Percentiles rank a stretch among this genome's conserved stretches.
phyloP scores from a whole-genome alignment of 2,888 invertebrate genomes.

The Lymantria dispar region DNA sequence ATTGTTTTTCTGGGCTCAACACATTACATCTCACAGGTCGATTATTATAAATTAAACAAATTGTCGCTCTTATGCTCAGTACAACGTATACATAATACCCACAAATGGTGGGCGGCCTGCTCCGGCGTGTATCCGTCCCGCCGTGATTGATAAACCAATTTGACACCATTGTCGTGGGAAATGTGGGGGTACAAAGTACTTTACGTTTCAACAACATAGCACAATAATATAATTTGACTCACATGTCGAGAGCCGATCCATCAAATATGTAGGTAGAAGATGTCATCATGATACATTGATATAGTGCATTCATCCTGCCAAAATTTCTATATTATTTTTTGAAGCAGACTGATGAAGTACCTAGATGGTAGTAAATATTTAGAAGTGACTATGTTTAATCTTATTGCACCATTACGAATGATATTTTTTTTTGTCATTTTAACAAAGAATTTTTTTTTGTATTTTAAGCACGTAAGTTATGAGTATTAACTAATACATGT shows the following conservation, averaged over 20 bases:
- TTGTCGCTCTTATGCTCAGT: constrained; percentile 39
- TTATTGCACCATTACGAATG: no score
- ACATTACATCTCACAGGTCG: constrained; percentile 43
- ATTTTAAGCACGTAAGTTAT: no score
- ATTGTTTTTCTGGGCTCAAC: constrained; percentile 34
- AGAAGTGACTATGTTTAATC: no score
- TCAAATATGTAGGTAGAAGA: constrained; percentile 5
- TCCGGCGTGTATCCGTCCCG: constrained; percentile 64
- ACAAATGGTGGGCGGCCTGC: constrained; percentile 47
- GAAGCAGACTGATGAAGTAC: no score
- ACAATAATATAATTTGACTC: constrained; percentile 15
- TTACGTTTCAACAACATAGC: constrained; percentile 14
- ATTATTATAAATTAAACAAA: constrained; percentile 57
- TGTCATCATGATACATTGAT: no score
- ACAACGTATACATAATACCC: constrained; percentile 53
- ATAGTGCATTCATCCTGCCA: no score
- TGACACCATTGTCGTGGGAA: constrained; percentile 77
- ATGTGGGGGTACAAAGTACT: constrained; percentile 40
- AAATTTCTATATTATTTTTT: no score
- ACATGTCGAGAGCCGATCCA: constrained; percentile 12
- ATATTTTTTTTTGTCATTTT: no score
- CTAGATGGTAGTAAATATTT: no score
- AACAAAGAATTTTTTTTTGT: no score
- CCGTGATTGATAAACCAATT: constrained; percentile 76
- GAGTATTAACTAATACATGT: no score